Conservation (phyloP, 2,113 vertebrate species). For the Salvelinus namaycush region DNA sequence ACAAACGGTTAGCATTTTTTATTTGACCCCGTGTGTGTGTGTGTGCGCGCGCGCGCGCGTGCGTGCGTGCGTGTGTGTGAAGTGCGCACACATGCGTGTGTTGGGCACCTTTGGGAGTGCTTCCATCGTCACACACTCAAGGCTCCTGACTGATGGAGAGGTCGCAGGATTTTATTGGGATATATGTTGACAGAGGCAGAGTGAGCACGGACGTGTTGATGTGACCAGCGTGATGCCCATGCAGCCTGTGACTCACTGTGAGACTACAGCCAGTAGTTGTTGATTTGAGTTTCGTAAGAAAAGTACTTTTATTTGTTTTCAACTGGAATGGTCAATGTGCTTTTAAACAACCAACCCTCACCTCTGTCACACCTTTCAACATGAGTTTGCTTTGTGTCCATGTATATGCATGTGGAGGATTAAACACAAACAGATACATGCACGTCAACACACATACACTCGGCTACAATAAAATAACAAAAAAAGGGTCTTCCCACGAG, state of each 20-base stretch:
- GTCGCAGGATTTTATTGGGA: no score
- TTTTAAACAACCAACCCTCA: background rate
- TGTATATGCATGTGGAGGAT: background rate
- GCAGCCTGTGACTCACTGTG: no score
- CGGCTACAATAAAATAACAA: slow-evolving; percentile 77
- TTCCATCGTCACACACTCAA: no score
- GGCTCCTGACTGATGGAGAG: no score
- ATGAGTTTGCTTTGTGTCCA: background rate
- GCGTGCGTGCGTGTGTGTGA: background rate
- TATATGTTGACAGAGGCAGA: no score
- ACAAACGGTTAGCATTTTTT: slow-evolving; percentile 33
- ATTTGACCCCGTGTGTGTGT: slow-evolving; percentile 30
- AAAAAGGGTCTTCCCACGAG: slow-evolving; percentile 53
- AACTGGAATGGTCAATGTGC: no score
- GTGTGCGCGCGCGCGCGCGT: background rate
- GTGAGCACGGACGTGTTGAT: no score
- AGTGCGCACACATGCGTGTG: background rate
- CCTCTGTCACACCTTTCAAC: background rate
- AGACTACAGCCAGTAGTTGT: no score
- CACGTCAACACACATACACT: background rate
- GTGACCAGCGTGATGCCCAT: no score
- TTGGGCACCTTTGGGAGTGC: no score
- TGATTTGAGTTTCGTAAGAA: no score
- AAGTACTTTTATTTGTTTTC: no score
- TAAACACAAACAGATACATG: slow-evolving; percentile 8